Evolutionary conservation across 2,888 invertebrate species (phyloP), one percentile per base, ranked within the genome.

Genomic region (Prostheceraeus crozeri): DNA sequence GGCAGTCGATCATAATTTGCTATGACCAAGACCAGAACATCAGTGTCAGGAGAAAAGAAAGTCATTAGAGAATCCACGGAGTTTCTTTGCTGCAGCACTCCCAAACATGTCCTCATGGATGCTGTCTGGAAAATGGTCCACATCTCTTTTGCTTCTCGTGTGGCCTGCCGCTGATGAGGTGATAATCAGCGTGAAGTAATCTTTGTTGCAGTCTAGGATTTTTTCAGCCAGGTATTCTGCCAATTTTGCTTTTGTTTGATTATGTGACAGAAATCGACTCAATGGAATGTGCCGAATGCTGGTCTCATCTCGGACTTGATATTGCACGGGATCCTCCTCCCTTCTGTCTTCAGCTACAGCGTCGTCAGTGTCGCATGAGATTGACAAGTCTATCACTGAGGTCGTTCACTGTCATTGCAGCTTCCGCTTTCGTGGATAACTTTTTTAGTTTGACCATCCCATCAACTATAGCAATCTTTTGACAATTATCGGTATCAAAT

Each of bases 381-480:
- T 40, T 19, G n/a, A n/a, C n/a, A n/a, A n/a, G n/a, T n/a, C n/a
- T n/a, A n/a, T n/a, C n/a, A n/a, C n/a, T n/a, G n/a, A n/a, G n/a
- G n/a, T n/a, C n/a, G n/a, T n/a, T n/a, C n/a, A n/a, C n/a, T n/a
- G n/a, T n/a, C n/a, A n/a, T n/a, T n/a, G n/a, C n/a, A n/a, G n/a
- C n/a, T n/a, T n/a, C n/a, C n/a, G n/a, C n/a, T n/a, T n/a, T n/a
- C n/a, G 33, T 11, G 10, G 10, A n/a, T 33, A 11, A 11, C 33
- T 33, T 33, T 10, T 10, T 33, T n/a, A 33, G 14, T n/a, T 11
- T 14, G 8, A 40, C 45, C 45, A 40, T 40, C 45, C 45, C 45
- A 40, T 40, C 45, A 40, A 40, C 45, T n/a, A 40, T 19, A 40
- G n/a, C n/a, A 33, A 33, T 33, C n/a, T n/a, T 33, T 33, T 33